Conservation (phyloP, 2,888 invertebrate species). For the Drosophila testacea region DNA sequence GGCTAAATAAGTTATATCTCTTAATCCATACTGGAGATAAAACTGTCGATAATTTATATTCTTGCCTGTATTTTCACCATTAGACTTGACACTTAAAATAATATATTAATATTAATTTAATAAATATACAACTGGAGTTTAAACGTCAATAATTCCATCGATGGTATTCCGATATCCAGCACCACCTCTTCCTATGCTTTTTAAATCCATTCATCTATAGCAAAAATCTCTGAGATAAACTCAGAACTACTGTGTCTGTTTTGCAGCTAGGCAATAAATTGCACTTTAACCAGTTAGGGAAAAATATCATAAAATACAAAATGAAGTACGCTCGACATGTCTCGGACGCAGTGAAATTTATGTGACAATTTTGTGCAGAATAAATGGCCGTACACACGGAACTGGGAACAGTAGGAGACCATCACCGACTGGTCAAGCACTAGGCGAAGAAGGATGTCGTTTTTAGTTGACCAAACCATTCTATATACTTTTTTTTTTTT, state of each 20-base stretch:
- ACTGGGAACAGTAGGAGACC: conserved; percentile 12
- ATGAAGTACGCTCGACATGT: conserved; percentile 79
- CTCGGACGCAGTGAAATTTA: conserved; percentile 74
- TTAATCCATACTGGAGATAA: too few species aligned
- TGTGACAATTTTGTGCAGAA: conserved; percentile 78
- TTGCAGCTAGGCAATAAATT: conserved; percentile 57
- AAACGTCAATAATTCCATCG: neutral
- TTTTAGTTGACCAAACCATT: conserved; percentile 26
- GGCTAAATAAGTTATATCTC: too few species aligned
- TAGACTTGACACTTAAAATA: too few species aligned
- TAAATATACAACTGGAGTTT: neutral
- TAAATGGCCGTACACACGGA: conserved; percentile 63
- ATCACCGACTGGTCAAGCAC: conserved; percentile 23
- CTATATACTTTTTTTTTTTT: conserved; percentile 5
- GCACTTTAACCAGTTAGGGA: conserved; percentile 68
- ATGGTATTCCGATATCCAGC: neutral
- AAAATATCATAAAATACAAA: conserved; percentile 80
- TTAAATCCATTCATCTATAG: neutral
- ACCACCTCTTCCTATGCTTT: neutral
- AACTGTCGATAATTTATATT: too few species aligned
- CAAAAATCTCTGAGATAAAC: neutral
- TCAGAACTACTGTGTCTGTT: conserved; percentile 11
- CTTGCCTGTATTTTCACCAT: too few species aligned
- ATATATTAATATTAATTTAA: too few species aligned
- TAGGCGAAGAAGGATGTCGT: conserved; percentile 42